Evolutionary conservation across 2,797 vertebrate species (phyloP).

Genomic region (Moxostoma hubbsi): DNA sequence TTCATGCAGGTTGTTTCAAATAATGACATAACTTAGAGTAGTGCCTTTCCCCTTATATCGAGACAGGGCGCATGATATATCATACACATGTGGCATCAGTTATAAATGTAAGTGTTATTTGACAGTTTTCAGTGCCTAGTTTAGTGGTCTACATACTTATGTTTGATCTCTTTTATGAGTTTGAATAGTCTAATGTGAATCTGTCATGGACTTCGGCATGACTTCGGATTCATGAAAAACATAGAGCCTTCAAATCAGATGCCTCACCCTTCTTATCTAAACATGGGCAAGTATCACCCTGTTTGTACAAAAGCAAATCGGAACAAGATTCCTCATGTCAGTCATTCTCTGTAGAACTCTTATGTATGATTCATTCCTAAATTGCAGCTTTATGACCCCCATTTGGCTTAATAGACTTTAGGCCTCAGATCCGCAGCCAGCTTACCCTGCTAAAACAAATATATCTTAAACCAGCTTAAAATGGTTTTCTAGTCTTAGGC

Average conservation of each 20-base stretch:
- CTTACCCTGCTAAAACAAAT: neutral
- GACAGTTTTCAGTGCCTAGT: constrained; percentile 26
- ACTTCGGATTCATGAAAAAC: constrained; percentile 35
- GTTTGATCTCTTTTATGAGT: constrained; percentile 37
- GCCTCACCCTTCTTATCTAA: constrained; percentile 42
- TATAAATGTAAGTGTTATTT: constrained; percentile 25
- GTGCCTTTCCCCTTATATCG: neutral
- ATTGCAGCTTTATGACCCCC: neutral
- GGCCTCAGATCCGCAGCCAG: neutral
- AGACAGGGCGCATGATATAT: constrained; percentile 9
- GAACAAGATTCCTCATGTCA: constrained; percentile 47
- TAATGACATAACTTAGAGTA: neutral
- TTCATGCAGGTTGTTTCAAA: too few species aligned
- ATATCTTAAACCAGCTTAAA: too few species aligned
- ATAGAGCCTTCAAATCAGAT: constrained; percentile 32
- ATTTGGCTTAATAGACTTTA: neutral
- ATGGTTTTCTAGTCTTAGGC: too few species aligned
- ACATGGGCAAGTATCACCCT: constrained; percentile 44
- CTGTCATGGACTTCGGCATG: constrained; percentile 27
- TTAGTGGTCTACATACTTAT: constrained; percentile 9
- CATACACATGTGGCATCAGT: constrained; percentile 23
- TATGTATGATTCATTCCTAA: neutral
- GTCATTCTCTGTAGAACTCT: constrained; percentile 22
- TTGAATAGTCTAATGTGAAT: constrained; percentile 25
- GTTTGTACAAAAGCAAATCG: constrained; percentile 27